Evolutionary conservation across 2,113 vertebrate species (phyloP), one percentile per base, ranked within the genome.

Genomic region (Forbesichthys papilliferus): DNA sequence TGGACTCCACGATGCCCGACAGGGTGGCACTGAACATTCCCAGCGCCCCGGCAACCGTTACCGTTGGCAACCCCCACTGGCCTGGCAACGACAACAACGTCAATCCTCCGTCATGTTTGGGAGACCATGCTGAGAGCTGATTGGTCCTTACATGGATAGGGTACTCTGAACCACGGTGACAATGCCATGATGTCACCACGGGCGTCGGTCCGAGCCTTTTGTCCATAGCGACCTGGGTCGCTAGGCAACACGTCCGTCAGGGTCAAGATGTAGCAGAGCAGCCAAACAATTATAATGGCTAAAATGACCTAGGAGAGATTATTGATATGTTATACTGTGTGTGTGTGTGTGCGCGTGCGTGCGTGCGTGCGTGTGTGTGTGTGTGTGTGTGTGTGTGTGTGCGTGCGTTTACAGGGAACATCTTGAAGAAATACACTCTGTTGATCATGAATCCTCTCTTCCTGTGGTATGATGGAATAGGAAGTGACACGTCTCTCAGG

Each of bases 11-110:
- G 48, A 98, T 98, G 48, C 98, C 98, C 0, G 95, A 93, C 76
- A 97, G 64, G 0, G 94, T 98, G 7, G 98, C 98, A 7, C 98
- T 99, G 80, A 99, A 93, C 97, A 99, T 99, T 6, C 98, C 98
- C 83, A 99, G 69, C 71, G 97, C 95, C 0, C 96, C 96, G 0
- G 97, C 95, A 0, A 92, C 87, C 0, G 96, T 98, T 76, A 99
- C 93, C 0, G 94, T 95, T 4, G 98, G 97, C 65, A 96, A 78
- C 12, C 97, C 98, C 98, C 98, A 99, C 84, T 99, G 98, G 84
- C 96, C 98, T 98, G 78, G 20, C 3, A 69, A 65, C 64, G 18
- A 77, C 9, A 56, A 4, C 1, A 63, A 14, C 7, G 7, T 51
- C 49, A 12, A 1, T 51, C 13, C 10, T 51, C 49, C 49, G 16